Base-by-base conservation (phyloP, 92 coral and sea anemone genomes). In the Paramuricea clavata region DNA sequence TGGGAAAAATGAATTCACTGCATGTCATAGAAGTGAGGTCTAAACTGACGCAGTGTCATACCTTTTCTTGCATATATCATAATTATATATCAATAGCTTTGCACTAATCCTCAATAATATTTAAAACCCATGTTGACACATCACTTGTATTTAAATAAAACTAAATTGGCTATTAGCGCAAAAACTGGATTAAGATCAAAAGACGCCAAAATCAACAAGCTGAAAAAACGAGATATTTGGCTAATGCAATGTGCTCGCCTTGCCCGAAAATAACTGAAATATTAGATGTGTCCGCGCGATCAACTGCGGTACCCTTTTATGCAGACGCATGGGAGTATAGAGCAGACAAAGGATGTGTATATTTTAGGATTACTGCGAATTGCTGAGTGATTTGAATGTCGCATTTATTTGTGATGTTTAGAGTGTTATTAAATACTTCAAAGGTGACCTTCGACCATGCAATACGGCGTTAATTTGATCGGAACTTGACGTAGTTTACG, bases 141-240 rank as follows among this genome's bases (percentile, higher is more conserved):
- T 31, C 67, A 76, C 62, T 76, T 76, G 43, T 49, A 28, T 28
- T 22, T 49, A 13, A 47, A 69, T 43, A 43, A 44, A 34, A 26
- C 60, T 12, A 49, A 54, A 76, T 49, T 76, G 82, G 44, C 82
- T 60, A 49, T 76, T 76, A 76, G 82, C 30, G 25, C 21, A 15
- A 54, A 30, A 76, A 76, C 60, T 52, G 82, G 82, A 76, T 76
- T 76, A 76, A 33, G 23, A 50, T 27, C 28, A 36, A 36, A 23
- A 76, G n/a, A 76, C 68, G 28, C 68, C 82, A 2, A 76, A 76
- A 76, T 49, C 82, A 76, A 76, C 82, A 49, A n/a, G 81, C 62
- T 23, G 78, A 72, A 74, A 12, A 41, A 43, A 76, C 41, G 21
- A 32, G 41, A 76, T 76, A 76, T 33, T 76, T 56, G 36, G 67